phyloP scores from a whole-genome alignment of 2,797 vertebrate species.

The Poecile montanus region DNA sequence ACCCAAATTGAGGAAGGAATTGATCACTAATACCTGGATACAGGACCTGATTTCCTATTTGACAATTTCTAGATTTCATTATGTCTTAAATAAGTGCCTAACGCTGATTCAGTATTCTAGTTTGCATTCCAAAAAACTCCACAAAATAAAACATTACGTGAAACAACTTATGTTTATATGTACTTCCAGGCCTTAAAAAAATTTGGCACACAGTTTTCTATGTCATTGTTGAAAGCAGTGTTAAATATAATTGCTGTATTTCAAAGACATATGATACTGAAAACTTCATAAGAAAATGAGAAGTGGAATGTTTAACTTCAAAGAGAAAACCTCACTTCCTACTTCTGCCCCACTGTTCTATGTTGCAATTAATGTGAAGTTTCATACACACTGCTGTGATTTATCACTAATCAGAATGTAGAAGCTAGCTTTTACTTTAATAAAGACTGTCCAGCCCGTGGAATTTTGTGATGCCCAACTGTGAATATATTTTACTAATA shows the following conservation, averaged over 20 bases:
- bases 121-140: slow-evolving; percentile 48
- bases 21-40: neutral
- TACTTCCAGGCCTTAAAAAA: slow-evolving; percentile 32
- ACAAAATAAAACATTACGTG: slow-evolving; percentile 26
- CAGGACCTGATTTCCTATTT: neutral
- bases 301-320: slow-evolving; percentile 32
- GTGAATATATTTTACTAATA: neutral
- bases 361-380: neutral
- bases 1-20: neutral
- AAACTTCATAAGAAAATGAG: slow-evolving; percentile 55
- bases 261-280: slow-evolving; percentile 62
- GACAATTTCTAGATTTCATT: neutral
- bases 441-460: neutral
- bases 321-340: slow-evolving; percentile 42
- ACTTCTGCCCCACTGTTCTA: neutral
- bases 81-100: neutral
- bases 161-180: neutral
- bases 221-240: slow-evolving; percentile 27
- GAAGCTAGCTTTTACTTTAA: neutral
- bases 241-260: slow-evolving; percentile 58
- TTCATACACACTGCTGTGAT: neutral
- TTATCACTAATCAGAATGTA: neutral
- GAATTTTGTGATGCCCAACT: neutral
- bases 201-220: slow-evolving; percentile 17
- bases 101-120: slow-evolving; percentile 15